These are phyloP conservation scores for crab-eating macaque (Macaca fascicularis) DNA, from an alignment of 2,113 vertebrate species.

Conservation along the genomic window T2T-MFA8v1.1 NC_088379.1:143852001-143852500, in stretches of 20 bases:
- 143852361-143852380: background rate
- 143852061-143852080: background rate
- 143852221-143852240: background rate
- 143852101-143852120: background rate
- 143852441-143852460: background rate
- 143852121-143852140: background rate
- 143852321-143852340: background rate
- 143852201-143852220: background rate
- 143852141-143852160: background rate
- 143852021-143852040: constrained; percentile 52
- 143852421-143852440: background rate
- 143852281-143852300: constrained; percentile 34
- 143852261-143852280: constrained; percentile 10
- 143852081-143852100: background rate
- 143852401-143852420: background rate
- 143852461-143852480: background rate
- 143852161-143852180: background rate
- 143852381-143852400: background rate
- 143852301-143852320: background rate
- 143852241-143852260: background rate
- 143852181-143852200: background rate
- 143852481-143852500: background rate
- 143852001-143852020: constrained; percentile 68
- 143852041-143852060: background rate
- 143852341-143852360: background rate